A percentile compares a stretch with the other conserved stretches of the same genome.
Conservation (phyloP, 35 echinoderm and acorn worm species). For the Heliocidaris erythrogramma region DNA sequence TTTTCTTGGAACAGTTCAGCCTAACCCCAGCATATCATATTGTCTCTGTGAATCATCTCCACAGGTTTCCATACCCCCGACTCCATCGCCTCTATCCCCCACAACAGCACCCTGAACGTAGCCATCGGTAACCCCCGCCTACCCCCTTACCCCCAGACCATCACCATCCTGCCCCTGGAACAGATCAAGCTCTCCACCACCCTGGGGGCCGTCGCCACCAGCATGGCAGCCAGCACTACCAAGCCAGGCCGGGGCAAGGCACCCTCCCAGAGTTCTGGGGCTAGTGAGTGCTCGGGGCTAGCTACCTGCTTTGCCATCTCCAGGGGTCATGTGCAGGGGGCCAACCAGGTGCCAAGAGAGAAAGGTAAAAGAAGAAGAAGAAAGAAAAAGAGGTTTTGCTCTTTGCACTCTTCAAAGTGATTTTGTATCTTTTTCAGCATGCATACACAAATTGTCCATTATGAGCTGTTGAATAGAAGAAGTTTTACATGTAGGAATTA, state of each 20-base stretch:
- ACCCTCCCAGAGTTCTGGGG: conserved; percentile 41
- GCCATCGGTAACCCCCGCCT: conserved; percentile 86
- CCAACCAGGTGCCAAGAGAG: conserved; percentile 68
- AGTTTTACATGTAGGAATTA: no score
- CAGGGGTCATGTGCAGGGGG: conserved; percentile 44
- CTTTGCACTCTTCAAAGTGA: not conserved
- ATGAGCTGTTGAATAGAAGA: no score
- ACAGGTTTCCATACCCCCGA: conserved; percentile 93
- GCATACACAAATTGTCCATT: no score
- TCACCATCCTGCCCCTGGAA: conserved; percentile 63
- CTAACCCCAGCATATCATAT: no score
- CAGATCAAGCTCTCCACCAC: conserved; percentile 84
- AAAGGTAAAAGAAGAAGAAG: conserved; percentile 58
- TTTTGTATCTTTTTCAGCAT: not conserved
- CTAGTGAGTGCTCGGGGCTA: conserved; percentile 62
- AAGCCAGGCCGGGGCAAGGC: conserved; percentile 19
- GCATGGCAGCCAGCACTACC: conserved; percentile 49
- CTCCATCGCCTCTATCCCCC: conserved; percentile 50
- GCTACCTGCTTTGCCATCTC: conserved; percentile 68
- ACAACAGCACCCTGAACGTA: conserved; percentile 62
- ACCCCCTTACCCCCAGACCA: conserved; percentile 79
- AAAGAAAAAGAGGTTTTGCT: not conserved
- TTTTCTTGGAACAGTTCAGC: no score
- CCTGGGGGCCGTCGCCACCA: conserved; percentile 64
- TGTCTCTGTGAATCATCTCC: not conserved